These are phyloP conservation scores for Pantherophis vulpinus DNA, from an alignment of 2,797 vertebrate species.

Conservation along the genomic window DNA sequence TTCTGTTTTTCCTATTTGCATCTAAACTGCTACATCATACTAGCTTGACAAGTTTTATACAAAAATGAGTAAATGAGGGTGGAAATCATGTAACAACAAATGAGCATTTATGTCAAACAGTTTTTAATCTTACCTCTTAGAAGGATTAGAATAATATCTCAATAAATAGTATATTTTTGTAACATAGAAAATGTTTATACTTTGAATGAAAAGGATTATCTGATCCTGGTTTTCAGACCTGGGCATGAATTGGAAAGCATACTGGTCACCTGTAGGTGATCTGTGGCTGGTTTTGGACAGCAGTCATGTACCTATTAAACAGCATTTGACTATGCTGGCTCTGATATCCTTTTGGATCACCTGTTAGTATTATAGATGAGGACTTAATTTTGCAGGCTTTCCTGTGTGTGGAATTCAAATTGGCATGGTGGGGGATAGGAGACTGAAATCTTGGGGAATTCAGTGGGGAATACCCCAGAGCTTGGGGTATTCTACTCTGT, in stretches of 20 bases:
- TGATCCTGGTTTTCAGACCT: neutral
- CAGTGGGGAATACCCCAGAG: neutral
- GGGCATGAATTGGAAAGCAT: neutral
- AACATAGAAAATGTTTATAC: neutral
- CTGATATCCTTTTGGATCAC: neutral
- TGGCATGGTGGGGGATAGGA: neutral
- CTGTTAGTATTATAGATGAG: neutral
- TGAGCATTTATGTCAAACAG: neutral
- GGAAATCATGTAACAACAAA: neutral
- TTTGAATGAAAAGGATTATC: neutral
- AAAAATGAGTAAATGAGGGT: neutral
- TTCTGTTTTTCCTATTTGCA: neutral
- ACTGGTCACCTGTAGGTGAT: neutral
- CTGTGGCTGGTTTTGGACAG: neutral
- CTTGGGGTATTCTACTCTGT: neutral
- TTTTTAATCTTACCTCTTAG: neutral
- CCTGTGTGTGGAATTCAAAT: neutral
- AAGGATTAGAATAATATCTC: neutral
- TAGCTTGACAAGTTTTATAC: neutral
- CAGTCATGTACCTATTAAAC: neutral
- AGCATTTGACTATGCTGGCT: neutral
- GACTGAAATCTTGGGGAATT: neutral
- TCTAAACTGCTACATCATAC: neutral
- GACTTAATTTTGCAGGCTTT: neutral
- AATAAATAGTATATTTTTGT: neutral